Evolutionary conservation across 2,888 invertebrate genomes (phyloP).

Genomic region (Scaptomyza tumidula): DNA sequence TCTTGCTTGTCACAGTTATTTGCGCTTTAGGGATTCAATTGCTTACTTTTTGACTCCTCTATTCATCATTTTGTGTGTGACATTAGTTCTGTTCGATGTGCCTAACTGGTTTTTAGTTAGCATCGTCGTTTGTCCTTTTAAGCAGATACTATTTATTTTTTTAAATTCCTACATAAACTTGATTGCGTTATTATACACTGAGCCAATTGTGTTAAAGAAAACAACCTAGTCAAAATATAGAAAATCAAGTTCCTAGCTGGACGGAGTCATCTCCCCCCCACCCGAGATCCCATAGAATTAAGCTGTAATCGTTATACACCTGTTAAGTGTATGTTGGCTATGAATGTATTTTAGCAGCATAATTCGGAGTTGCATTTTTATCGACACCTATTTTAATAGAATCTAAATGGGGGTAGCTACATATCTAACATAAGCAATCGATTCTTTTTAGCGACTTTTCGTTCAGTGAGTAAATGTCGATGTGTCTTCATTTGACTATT

Average conservation of each 20-base stretch:
- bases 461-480: slow-evolving; percentile 12
- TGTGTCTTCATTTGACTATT: slow-evolving; percentile 1
- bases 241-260: neutral
- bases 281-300: neutral
- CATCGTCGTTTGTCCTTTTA: slow-evolving; percentile 5
- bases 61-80: slow-evolving; percentile 24
- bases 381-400: too few species aligned
- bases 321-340: too few species aligned
- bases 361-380: too few species aligned
- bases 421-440: neutral
- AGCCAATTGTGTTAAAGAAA: neutral
- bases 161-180: slow-evolving; percentile 21
- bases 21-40: slow-evolving; percentile 14
- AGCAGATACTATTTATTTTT: slow-evolving; percentile 11
- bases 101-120: slow-evolving; percentile 30
- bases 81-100: slow-evolving; percentile 18
- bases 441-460: slow-evolving; percentile 10
- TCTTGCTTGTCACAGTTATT: slow-evolving; percentile 8
- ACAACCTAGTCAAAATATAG: neutral
- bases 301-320: neutral
- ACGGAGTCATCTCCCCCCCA: neutral
- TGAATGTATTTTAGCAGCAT: neutral
- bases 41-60: slow-evolving; percentile 13
- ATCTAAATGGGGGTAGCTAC: too few species aligned
- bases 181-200: slow-evolving; percentile 18